These are phyloP conservation scores for Leptatherina wallacei DNA, from an alignment of 2,797 vertebrate species.

Conservation along the genomic window DNA sequence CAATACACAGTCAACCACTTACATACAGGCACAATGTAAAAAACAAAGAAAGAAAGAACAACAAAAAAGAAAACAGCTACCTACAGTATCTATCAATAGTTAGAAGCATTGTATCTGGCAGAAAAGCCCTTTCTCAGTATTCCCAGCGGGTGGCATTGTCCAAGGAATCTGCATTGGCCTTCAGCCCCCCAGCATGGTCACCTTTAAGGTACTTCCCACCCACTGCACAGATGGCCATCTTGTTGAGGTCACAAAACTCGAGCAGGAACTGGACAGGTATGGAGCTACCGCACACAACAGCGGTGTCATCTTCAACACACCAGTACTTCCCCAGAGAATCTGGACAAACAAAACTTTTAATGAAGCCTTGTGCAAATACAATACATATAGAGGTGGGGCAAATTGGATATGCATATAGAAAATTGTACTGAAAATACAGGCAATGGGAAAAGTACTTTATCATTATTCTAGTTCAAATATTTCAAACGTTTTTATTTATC, in stretches of 20 bases:
- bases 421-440: neutral
- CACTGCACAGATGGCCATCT: constrained; percentile 90
- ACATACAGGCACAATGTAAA: constrained; percentile 3
- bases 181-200: constrained; percentile 94
- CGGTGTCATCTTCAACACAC: constrained; percentile 88
- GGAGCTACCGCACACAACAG: constrained; percentile 89
- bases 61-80: constrained; percentile 31
- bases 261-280: constrained; percentile 91
- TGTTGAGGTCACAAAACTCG: constrained; percentile 96
- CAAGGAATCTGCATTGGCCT: constrained; percentile 87
- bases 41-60: constrained; percentile 24
- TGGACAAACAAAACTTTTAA: constrained; percentile 64
- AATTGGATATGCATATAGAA: neutral
- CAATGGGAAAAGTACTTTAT: neutral
- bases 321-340: constrained; percentile 94
- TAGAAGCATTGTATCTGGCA: constrained; percentile 45
- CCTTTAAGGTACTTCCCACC: constrained; percentile 95
- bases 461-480: neutral
- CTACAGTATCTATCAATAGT: constrained; percentile 49
- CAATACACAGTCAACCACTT: constrained; percentile 32
- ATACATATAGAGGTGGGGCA: neutral
- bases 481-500: neutral
- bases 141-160: constrained; percentile 95
- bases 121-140: constrained; percentile 82
- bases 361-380: neutral